Evolutionary conservation across 1,140 invertebrate genomes (phyloP).

Genomic region (Sogatella furcifera): DNA sequence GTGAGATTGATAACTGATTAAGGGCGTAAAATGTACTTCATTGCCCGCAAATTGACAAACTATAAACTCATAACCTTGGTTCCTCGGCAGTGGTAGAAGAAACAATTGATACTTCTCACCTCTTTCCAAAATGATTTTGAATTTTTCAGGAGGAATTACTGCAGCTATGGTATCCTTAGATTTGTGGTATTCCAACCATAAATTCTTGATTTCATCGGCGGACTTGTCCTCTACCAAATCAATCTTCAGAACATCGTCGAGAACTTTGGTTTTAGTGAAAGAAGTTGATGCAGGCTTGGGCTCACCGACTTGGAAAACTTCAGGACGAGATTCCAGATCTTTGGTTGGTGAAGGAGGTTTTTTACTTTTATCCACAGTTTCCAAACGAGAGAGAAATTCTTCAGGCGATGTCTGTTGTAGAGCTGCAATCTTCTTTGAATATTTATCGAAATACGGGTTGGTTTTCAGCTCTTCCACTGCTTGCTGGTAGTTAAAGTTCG

Average conservation of each 20-base stretch:
- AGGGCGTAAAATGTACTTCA: slow-evolving; percentile 75
- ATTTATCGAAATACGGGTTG: slow-evolving; percentile 77
- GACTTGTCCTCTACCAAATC: slow-evolving; percentile 62
- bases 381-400: slow-evolving; percentile 57
- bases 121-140: slow-evolving; percentile 42
- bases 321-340: background rate
- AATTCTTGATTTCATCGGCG: slow-evolving; percentile 58
- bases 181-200: slow-evolving; percentile 74
- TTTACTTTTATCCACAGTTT: slow-evolving; percentile 41
- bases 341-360: slow-evolving; percentile 31
- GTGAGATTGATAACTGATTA: slow-evolving; percentile 78
- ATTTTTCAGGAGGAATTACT: slow-evolving; percentile 48
- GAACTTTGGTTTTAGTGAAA: slow-evolving; percentile 28
- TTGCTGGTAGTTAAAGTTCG: slow-evolving; percentile 32
- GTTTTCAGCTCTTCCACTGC: slow-evolving; percentile 49
- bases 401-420: slow-evolving; percentile 62
- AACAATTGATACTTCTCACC: slow-evolving; percentile 56
- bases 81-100: slow-evolving; percentile 67
- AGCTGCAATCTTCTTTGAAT: slow-evolving; percentile 61
- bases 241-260: slow-evolving; percentile 67
- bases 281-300: slow-evolving; percentile 1
- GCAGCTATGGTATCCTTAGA: slow-evolving; percentile 63
- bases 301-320: slow-evolving; percentile 20
- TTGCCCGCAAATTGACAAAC: slow-evolving; percentile 63
- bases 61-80: slow-evolving; percentile 81